Base-by-base conservation (phyloP, 2,888 invertebrate species). In the Dasysyrphus albostriatus region DNA sequence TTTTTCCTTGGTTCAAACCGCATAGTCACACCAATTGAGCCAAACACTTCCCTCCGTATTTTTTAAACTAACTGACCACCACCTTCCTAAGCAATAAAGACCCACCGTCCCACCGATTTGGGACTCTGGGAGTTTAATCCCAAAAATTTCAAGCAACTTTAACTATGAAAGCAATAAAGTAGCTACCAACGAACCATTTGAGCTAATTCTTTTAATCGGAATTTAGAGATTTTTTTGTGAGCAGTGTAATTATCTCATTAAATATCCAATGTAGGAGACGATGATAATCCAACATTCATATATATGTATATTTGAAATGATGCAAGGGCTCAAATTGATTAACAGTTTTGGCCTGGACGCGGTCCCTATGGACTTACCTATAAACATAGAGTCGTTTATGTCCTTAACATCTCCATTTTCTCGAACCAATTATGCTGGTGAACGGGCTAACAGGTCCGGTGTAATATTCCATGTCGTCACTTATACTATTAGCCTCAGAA, bases 401-500 rank as follows among this genome's bases (percentile, higher is more conserved):
- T 12, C 42, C 8, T 29, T 14, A n/a, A 24, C 42, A 42, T 42
- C 42, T 61, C 24, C 24, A 42, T 39, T 24, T 24, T 24, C 34
- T 34, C 61, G 8, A 19, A 29, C 8, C n/a, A 24, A 42, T 12
- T 54, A 49, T 74, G 49, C n/a, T 47, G 16, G 10, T 32, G 0
- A 32, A 16, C 39, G 32, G 32, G 51, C 29, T 49, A 54, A 42
- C 67, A 59, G 74, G 56, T 83, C 67, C 69, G 42, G 54, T 85
- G 77, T 81, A 74, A 70, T 75, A 87, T 82, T 78, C 59, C 65
- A 72, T 78, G 82, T 87, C 85, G 74, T 87, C 85, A 81, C 77
- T 87, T 78, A 70, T 16, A 82, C 82, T 77, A 77, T 87, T 87
- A 82, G 82, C 74, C n/a, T n/a, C n/a, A 87, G 69, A 69, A 61